Base-by-base conservation (phyloP, 2,797 vertebrate genomes). In the Sternotherus odoratus region DNA sequence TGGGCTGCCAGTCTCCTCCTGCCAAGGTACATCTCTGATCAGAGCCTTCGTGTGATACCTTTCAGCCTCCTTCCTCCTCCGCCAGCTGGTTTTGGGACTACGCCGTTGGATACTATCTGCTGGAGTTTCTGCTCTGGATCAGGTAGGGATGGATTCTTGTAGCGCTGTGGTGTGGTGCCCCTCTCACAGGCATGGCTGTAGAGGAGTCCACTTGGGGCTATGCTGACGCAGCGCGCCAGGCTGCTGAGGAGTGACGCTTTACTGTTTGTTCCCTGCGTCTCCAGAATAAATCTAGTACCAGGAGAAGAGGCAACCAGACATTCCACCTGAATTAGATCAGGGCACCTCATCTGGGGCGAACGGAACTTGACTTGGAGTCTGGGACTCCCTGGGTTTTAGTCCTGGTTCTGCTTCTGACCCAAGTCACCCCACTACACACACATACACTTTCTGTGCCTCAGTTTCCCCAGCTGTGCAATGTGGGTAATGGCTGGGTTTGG, bases 101-200 rank as follows among this genome's bases (percentile, higher is more conserved):
- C 0, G 97, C 97, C 33, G 7, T 98, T 1, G 98, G 98, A 24
- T 98, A 98, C 77, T 98, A 98, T n/a, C 66, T 98, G 51, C 88
- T 98, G 95, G 98, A 98, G 89, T 97, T 98, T 72, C 95, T 98
- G 36, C 98, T 98, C 60, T 98, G 98, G 98, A 89, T 97, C 96
- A 98, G 98, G 98, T 98, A 93, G 39, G 94, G 78, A 8, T 3
- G 3, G 1, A 3, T 1, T 2, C 63, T 12, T 4, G 46, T 24
- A 2, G 39, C 23, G 50, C 8, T 33, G n/a, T 43, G 12, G 3
- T 17, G 2, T 8, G 60, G 49, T 28, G 5, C n/a, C 8, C n/a
- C 33, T 36, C n/a, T 36, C 21, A n/a, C 9, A 13, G 9, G 63
- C 9, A 5, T 3, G 63, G n/a, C 63, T 23, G 36, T 12, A 21